phyloP scores from a whole-genome alignment of 2,797 vertebrate species.

The Pygocentrus nattereri region DNA sequence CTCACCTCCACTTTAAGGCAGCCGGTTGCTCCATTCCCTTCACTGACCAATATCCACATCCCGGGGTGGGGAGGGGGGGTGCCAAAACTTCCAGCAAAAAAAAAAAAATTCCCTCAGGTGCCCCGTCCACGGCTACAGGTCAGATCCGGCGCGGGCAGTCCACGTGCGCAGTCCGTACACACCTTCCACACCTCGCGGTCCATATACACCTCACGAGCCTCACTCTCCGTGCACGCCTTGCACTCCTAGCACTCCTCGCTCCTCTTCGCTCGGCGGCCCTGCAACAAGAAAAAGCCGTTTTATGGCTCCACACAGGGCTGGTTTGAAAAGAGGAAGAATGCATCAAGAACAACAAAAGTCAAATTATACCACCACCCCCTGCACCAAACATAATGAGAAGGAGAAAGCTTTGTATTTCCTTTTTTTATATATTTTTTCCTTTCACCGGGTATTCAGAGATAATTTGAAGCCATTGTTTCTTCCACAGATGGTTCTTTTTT shows the following conservation, averaged over 20 bases:
- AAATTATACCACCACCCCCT: slow-evolving; percentile 91
- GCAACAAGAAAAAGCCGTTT: slow-evolving; percentile 83
- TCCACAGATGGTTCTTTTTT: slow-evolving; percentile 99
- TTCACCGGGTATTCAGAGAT: slow-evolving; percentile 99
- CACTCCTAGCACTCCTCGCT: neutral
- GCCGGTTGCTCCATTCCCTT: neutral
- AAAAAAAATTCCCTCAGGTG: neutral
- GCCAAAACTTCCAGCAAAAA: slow-evolving; percentile 1
- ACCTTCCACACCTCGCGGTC: neutral
- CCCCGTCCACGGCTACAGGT: neutral
- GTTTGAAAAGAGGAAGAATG: slow-evolving; percentile 97
- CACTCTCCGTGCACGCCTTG: neutral
- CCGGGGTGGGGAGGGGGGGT: too few relatives aligned
- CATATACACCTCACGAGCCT: neutral
- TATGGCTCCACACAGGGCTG: slow-evolving; percentile 94
- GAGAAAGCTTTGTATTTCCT: slow-evolving; percentile 99
- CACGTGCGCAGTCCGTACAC: neutral
- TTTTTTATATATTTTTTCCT: slow-evolving; percentile 74
- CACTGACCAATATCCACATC: neutral
- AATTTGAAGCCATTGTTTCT: slow-evolving; percentile 99
- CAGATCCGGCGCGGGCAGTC: neutral
- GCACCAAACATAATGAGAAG: slow-evolving; percentile 94
- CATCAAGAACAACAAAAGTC: slow-evolving; percentile 99
- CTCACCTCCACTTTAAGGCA: neutral
- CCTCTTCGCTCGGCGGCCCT: slow-evolving; percentile 39